Base-by-base conservation (phyloP, 2,113 vertebrate genomes). In the Labeo rohita region DNA sequence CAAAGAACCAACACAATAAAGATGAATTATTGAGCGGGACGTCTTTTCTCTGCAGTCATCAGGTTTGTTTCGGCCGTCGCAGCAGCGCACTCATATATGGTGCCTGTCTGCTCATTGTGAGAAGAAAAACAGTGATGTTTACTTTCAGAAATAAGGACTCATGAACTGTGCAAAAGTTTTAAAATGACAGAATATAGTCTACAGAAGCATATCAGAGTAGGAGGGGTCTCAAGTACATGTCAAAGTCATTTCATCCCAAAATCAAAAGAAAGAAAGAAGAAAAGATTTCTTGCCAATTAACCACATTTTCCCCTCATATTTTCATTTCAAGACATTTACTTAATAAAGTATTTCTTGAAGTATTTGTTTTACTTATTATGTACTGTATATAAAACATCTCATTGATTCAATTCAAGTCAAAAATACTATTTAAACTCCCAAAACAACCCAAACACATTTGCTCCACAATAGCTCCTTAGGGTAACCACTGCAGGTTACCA, bases 1-100 rank as follows among this genome's bases (percentile, higher is more conserved):
- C 70, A 75, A 66, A 83, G 54, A 74, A 82, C 65, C 74, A 47
- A 92, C 88, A 90, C 85, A 90, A 88, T 87, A 59, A 89, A 91
- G 89, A 91, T 90, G 89, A 91, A 90, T 92, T 87, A 87, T 83
- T 36, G 74, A 59, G 63, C 18, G 66, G 36, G 43, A 39, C 12
- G 61, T 45, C 82, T 86, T 86, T 85, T 73, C 76, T 87, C 85
- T 78, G 83, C 88, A 66, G 83, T 89, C 85, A 86, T 89, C 87
- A 87, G 84, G 85, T 89, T 88, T 85, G 45, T 61, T 80, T 66
- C 45, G 39, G 80, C 63, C 86, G 39, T 52, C 28, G 34, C 75
- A 78, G 50, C 50, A 56, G 28, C 11, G 75, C 3, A 8, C 34
- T 56, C 28, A 28, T 23, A 39, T 45, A 45, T 45, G 70, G 39